Percentiles rank a stretch among this genome's conserved stretches.
phyloP scores from a whole-genome alignment of 64 coral and sea anemone species.

The Anthopleura sola region DNA sequence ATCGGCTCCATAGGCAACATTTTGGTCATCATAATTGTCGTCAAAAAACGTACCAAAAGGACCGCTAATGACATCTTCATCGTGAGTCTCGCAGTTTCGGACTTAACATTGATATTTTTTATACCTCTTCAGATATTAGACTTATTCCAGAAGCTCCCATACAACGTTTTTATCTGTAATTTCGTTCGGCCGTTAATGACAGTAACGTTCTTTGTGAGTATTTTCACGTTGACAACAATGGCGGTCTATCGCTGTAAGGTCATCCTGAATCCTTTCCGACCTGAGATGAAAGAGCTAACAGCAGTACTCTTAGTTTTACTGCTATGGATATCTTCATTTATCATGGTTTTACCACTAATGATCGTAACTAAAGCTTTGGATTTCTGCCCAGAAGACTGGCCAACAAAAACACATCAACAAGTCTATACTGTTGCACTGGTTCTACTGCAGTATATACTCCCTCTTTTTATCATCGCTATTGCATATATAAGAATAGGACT shows the following conservation, averaged over 20 bases:
- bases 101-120: constrained; percentile 73
- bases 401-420: constrained; percentile 39
- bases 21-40: constrained; percentile 61
- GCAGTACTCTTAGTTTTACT: constrained; percentile 42
- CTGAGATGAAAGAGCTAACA: constrained; percentile 53
- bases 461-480: constrained; percentile 55
- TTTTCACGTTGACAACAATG: constrained; percentile 83
- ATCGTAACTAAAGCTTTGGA: constrained; percentile 40
- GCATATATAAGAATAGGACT: constrained; percentile 78
- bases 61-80: constrained; percentile 90
- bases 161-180: constrained; percentile 56
- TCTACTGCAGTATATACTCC: constrained; percentile 69
- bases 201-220: constrained; percentile 65
- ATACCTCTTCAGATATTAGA: constrained; percentile 70
- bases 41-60: constrained; percentile 65
- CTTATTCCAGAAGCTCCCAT: constrained; percentile 44
- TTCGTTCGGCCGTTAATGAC: constrained; percentile 76
- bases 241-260: constrained; percentile 82
- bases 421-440: constrained; percentile 65
- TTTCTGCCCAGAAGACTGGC: constrained; percentile 60
- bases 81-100: constrained; percentile 82
- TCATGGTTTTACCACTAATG: constrained; percentile 59
- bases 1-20: constrained; percentile 67
- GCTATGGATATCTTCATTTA: constrained; percentile 70
- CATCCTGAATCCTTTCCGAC: constrained; percentile 78